Conservation (phyloP, 2,888 invertebrate genomes). For the Artemia sinica region DNA sequence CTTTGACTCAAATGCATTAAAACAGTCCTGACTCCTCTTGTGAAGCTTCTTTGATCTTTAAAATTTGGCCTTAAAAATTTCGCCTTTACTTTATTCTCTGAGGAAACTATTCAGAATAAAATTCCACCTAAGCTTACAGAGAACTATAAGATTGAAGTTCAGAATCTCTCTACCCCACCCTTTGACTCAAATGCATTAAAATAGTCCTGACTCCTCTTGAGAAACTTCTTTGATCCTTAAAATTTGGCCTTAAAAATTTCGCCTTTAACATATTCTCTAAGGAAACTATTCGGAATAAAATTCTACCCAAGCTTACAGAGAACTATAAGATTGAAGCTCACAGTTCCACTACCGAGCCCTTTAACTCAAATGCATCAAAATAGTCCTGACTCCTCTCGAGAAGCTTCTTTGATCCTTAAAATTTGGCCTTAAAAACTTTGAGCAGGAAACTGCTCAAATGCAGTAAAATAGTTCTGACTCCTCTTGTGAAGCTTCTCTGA, state of each 20-base stretch:
- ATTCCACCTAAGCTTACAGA: conserved; percentile 17
- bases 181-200: conserved; percentile 21
- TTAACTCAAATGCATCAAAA: conserved; percentile 21
- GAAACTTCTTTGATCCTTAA: conserved; percentile 20
- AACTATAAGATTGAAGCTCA: conserved; percentile 20
- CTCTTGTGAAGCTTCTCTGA: too few species aligned
- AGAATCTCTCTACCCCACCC: conserved; percentile 19
- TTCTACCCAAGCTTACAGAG: conserved; percentile 17
- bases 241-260: neutral
- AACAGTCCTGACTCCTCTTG: conserved; percentile 20
- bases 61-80: conserved; percentile 13
- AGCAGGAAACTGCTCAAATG: too few species aligned
- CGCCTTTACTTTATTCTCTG: too few species aligned
- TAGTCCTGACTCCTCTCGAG: conserved; percentile 19
- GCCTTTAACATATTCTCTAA: too few species aligned
- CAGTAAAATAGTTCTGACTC: too few species aligned
- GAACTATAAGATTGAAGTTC: conserved; percentile 20
- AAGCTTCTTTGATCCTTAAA: conserved; percentile 20
- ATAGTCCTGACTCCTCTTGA: conserved; percentile 20
- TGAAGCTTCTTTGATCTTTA: conserved; percentile 20
- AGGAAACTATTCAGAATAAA: too few species aligned
- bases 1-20: conserved; percentile 21
- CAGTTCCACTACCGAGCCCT: too few species aligned
- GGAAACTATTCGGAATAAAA: too few species aligned
- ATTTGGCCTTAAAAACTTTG: conserved; percentile 16